phyloP scores from a whole-genome alignment of 2,888 invertebrate genomes.

The Sminthurides aquaticus region DNA sequence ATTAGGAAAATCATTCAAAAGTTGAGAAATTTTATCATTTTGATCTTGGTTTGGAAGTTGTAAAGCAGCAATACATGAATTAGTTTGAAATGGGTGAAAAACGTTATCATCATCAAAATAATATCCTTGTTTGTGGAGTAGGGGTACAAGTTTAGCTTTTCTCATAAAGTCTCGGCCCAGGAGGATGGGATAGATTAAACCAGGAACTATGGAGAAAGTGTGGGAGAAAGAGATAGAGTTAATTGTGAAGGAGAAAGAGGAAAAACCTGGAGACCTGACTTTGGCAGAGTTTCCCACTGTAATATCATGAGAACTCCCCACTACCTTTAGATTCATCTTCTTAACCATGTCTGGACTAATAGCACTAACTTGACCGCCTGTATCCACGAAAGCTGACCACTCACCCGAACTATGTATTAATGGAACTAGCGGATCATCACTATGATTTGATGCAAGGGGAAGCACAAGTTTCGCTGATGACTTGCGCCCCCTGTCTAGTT shows the following conservation, averaged over 20 bases:
- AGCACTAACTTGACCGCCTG: background rate
- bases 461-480: background rate
- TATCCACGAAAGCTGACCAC: background rate
- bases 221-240: background rate
- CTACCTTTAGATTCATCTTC: background rate
- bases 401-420: background rate
- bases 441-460: background rate
- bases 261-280: background rate
- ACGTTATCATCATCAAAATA: background rate
- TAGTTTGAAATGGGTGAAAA: background rate
- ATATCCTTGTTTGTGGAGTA: background rate
- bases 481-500: background rate
- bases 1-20: background rate
- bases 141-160: background rate
- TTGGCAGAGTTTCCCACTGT: background rate
- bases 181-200: background rate
- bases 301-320: background rate
- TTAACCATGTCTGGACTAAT: background rate
- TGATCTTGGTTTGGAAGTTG: background rate
- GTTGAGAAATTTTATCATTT: background rate
- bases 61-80: background rate
- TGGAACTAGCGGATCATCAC: background rate
- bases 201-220: background rate
- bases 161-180: background rate
- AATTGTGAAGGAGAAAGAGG: background rate